Base-by-base conservation (phyloP, 2,113 vertebrate species). In the Heteronetta atricapilla region DNA sequence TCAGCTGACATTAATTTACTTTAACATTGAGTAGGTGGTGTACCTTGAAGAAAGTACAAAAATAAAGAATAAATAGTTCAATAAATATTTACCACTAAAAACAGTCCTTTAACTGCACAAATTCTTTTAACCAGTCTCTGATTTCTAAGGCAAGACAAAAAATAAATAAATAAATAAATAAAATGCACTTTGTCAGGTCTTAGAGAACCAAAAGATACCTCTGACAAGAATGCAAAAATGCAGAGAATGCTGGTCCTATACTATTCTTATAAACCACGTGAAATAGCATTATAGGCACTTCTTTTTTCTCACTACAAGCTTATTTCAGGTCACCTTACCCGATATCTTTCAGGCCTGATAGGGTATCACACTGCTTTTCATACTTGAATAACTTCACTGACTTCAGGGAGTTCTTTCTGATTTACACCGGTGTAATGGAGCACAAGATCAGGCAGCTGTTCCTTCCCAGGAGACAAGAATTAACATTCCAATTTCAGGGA, bases 401-500 rank as follows among this genome's bases (percentile, higher is more conserved):
- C 72, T 86, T 92, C 62, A 46, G 60, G 11, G 38, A 77, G 29
- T 93, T 55, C 60, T 78, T 81, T 83, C 88, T 88, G 69, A 94
- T 93, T 91, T 92, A 90, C 69, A 84, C 28, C 31, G 28, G 6
- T 38, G 58, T 70, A 94, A 82, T 23, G 0, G 2, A 89, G 46
- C 70, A 80, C 14, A n/a, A 86, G 52, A 92, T 76, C 55, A 82
- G 46, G 68, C 86, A 90, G 46, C 56, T 93, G 62, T 66, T 89
- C 53, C 58, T 89, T 66, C 91, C 89, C 82, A 50, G 26, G 78
- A 77, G 84, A 80, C 29, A 25, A 25, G 38, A 96, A 89, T 96
- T 97, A 94, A 68, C 87, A 83, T 86, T 95, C 68, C 69, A 77
- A 48, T 86, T 92, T 87, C 78, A 83, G 67, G 53, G 56, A 82